Base-by-base conservation (phyloP, 2,888 invertebrate species). In the Argyra leucocephala region DNA sequence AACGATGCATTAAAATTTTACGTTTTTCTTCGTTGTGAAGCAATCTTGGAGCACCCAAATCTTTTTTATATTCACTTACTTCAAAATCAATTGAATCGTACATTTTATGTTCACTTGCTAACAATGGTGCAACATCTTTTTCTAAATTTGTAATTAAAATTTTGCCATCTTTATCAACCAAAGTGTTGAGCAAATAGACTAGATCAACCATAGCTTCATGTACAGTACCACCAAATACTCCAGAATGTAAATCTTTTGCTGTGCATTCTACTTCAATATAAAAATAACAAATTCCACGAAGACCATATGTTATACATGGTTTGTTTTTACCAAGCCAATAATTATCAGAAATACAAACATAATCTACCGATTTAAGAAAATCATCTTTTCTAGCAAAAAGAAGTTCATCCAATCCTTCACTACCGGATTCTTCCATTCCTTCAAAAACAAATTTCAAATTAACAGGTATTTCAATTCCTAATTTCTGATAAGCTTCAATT, bases 361-460 rank as follows among this genome's bases (percentile, higher is more conserved):
- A 97, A 79, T 98, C 96, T 0, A 94, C 89, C 75, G 86, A 85
- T 65, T 86, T 83, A 48, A 97, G 84, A 79, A 95, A 96, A 71
- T 90, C 87, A 24, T 75, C 68, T 66, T 90, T 89, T 70, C 84
- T 82, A 0, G 83, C 77, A 71, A 82, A 81, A 0, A 99, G 82
- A 12, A 96, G 81, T 1, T 90, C 91, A 77, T 96, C 95, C 24
- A 99, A 82, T n/a, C 98, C 98, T 76, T 91, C 91, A 67, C 96
- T 97, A 7, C 97, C 97, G 67, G 90, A 91, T 78, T 99, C 98
- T 80, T 98, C 98, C 98, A 99, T 99, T 65, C 95, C 96, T 83
- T 99, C 98, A 76, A 98, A 91, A 18, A 93, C 86, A 79, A 98
- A 97, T 85, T 90, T 90, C 7, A 91, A 74, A 75, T 91, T 91